Evolutionary conservation across 2,888 invertebrate genomes (phyloP), one percentile per base, ranked within the genome.

Genomic region (Drosophila prolongata): DNA sequence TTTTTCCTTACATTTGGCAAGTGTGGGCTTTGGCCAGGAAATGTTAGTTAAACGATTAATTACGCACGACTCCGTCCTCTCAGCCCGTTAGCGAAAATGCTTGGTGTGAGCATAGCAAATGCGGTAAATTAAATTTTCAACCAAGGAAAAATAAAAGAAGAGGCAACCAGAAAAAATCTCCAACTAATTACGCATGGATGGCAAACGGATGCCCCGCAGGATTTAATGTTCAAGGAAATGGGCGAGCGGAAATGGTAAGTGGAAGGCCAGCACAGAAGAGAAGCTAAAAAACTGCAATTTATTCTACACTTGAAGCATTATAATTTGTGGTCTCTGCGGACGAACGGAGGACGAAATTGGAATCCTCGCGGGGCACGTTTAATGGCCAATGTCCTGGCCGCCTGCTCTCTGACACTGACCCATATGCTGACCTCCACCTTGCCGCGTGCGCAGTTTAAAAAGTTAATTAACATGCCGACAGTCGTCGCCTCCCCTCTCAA

Each of bases 111-210:
- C 56, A 16, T 24, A 19, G 58, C 11, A 59, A 59, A 82, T 78
- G 75, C 66, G 78, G 77, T 67, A 82, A 83, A 87, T 84, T 87
- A 73, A 87, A 85, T 84, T 87, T 85, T 60, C 66, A 50, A 43
- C 46, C 52, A 47, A 53, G 44, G 35, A 10, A 47, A 67, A 47
- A 24, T n/a, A 54, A 57, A 38, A 14, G 35, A 78, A 78, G 74
- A 76, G 71, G 57, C 43, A 62, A 9, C 44, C 43, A 55, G 27
- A 35, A 47, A 65, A 66, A 65, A 66, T 65, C 65, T 65, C 72
- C 82, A 85, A 85, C 87, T 85, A 87, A 87, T 85, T 85, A 85
- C 86, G 85, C 84, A 85, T 85, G 80, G 82, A 79, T 86, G 83
- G 80, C 75, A 82, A n/a, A 47, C 65, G 75, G 67, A 54, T 55